Evolutionary conservation across 2,113 vertebrate genomes (phyloP).

Genomic region (Xiphophorus hellerii): DNA sequence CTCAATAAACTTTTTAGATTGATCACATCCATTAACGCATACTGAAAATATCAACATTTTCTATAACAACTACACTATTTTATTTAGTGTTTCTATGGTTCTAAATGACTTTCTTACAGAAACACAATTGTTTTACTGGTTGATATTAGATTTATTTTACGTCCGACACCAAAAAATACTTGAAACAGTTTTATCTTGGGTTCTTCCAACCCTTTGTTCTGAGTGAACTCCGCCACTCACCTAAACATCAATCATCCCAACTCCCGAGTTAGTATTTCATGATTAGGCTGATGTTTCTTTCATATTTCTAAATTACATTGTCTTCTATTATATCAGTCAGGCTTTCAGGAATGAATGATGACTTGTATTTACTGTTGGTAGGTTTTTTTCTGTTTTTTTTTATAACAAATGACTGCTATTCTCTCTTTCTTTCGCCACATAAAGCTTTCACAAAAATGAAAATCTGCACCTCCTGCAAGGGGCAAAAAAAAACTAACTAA

Average conservation of each 20-base stretch:
- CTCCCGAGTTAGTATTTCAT: neutral
- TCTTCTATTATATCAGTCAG: neutral
- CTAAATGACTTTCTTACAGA: too few relatives aligned
- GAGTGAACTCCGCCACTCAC: neutral
- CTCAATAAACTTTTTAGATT: too few relatives aligned
- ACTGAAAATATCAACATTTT: too few relatives aligned
- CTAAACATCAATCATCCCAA: slow-evolving; percentile 9
- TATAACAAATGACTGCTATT: neutral
- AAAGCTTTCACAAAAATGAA: slow-evolving; percentile 12
- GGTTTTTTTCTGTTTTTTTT: neutral
- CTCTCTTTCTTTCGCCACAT: neutral
- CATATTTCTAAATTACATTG: neutral
- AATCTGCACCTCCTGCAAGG: slow-evolving; percentile 9
- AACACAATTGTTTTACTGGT: too few relatives aligned
- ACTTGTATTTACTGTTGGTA: neutral
- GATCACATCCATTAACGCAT: too few relatives aligned
- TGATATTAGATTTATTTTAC: too few relatives aligned
- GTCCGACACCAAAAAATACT: too few relatives aligned
- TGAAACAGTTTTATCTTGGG: neutral
- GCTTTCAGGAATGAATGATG: neutral
- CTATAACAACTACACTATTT: too few relatives aligned
- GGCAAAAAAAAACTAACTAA: slow-evolving; percentile 5
- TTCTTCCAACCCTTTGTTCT: neutral
- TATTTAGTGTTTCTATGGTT: too few relatives aligned
- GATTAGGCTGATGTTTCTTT: neutral